Evolutionary conservation across 2,888 invertebrate genomes (phyloP).

Genomic region (Amaurobius ferox): DNA sequence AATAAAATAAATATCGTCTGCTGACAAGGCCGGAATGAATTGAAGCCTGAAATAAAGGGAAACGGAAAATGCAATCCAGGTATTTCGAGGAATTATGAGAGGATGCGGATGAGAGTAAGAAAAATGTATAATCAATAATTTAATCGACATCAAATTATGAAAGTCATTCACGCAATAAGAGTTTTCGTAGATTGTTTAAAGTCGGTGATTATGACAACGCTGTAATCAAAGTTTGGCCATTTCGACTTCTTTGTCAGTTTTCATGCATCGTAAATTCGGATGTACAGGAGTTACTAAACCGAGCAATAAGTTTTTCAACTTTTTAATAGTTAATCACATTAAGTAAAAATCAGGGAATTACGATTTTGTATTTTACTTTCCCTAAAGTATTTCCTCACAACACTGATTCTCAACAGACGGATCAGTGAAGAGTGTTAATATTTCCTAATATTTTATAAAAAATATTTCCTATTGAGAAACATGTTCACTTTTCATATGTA

Average conservation of each 20-base stretch:
- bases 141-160: slow-evolving; percentile 7
- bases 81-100: background rate
- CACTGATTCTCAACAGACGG: too few species aligned
- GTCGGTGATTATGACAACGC: background rate
- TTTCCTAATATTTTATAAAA: too few species aligned
- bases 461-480: too few species aligned
- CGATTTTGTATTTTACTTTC: too few species aligned
- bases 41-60: background rate
- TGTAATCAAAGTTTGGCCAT: background rate
- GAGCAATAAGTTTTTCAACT: too few species aligned
- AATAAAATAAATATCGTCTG: background rate
- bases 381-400: too few species aligned
- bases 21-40: background rate
- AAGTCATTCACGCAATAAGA: slow-evolving; percentile 3
- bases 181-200: background rate
- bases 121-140: background rate
- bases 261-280: background rate
- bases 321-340: too few species aligned
- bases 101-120: background rate
- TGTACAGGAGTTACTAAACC: background rate
- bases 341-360: too few species aligned
- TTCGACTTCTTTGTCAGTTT: background rate
- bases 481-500: too few species aligned
- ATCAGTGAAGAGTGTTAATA: too few species aligned
- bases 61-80: background rate